A percentile compares a stretch with the other conserved stretches of the same genome.
Evolutionary conservation across 2,113 vertebrate species (phyloP).

Genomic region (Neopipo cinnamomea): DNA sequence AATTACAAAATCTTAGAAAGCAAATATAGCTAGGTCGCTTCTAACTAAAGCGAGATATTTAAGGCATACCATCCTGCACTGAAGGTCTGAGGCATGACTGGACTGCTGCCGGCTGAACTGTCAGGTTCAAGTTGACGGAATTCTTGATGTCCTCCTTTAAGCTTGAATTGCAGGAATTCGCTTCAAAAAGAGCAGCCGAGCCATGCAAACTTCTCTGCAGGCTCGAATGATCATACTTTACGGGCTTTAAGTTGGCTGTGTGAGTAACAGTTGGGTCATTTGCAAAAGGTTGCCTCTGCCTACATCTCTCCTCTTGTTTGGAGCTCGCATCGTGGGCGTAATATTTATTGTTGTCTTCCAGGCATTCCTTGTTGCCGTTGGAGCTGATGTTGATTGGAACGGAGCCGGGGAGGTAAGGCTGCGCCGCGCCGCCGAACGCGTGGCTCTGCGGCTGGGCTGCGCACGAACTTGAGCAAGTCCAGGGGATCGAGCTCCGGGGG

Average conservation of each 20-base stretch:
- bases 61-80: slow-evolving; percentile 85
- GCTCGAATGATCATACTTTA: slow-evolving; percentile 79
- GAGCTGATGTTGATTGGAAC: slow-evolving; percentile 74
- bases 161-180: slow-evolving; percentile 72
- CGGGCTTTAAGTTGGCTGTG: slow-evolving; percentile 69
- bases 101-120: slow-evolving; percentile 77
- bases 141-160: slow-evolving; percentile 80
- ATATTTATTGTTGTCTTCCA: slow-evolving; percentile 81
- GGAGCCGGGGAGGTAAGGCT: slow-evolving; percentile 83
- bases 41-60: slow-evolving; percentile 44
- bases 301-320: slow-evolving; percentile 78
- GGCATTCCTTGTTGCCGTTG: slow-evolving; percentile 79
- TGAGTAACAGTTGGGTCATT: slow-evolving; percentile 72
- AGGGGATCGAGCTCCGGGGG: slow-evolving; percentile 86
- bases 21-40: not conserved
- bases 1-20: slow-evolving; percentile 26
- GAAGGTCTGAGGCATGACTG: slow-evolving; percentile 83
- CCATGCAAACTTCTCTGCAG: slow-evolving; percentile 76
- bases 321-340: slow-evolving; percentile 75
- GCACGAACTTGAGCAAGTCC: slow-evolving; percentile 84
- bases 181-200: slow-evolving; percentile 75
- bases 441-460: slow-evolving; percentile 82
- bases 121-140: slow-evolving; percentile 83
- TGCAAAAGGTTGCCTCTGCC: slow-evolving; percentile 72
- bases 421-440: slow-evolving; percentile 79